These are phyloP conservation scores for Carcina quercana DNA, from an alignment of 2,888 invertebrate genomes.

Conservation along the genomic window DNA sequence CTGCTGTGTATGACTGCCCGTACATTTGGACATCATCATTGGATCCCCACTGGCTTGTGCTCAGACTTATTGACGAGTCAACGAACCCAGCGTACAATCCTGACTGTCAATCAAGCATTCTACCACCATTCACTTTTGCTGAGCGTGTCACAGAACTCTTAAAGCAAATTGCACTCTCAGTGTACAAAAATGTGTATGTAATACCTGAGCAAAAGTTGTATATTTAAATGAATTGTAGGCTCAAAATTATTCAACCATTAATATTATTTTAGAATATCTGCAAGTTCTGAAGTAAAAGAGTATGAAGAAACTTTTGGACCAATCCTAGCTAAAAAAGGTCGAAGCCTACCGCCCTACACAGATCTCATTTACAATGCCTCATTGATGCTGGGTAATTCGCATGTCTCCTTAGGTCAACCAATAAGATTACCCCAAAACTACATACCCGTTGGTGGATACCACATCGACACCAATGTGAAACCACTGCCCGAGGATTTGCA, in stretches of 20 bases:
- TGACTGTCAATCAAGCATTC: constrained; percentile 12
- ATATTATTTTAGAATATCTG: constrained; percentile 12
- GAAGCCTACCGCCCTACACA: constrained; percentile 19
- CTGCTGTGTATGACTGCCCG: constrained; percentile 11
- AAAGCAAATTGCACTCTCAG: constrained; percentile 6
- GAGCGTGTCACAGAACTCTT: constrained; percentile 16
- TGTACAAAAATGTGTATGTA: neutral
- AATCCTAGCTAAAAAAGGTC: constrained; percentile 19
- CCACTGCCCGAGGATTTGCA: constrained; percentile 42
- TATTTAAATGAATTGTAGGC: too few species aligned
- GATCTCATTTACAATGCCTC: constrained; percentile 30
- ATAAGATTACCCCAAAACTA: constrained; percentile 26
- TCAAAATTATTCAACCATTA: too few species aligned
- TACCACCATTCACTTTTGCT: constrained; percentile 18
- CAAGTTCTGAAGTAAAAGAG: constrained; percentile 4
- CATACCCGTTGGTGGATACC: constrained; percentile 27
- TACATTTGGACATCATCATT: constrained; percentile 2
- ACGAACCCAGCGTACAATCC: constrained; percentile 22
- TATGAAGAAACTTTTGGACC: constrained; percentile 15
- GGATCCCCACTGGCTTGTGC: constrained; percentile 16
- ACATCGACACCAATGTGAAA: constrained; percentile 22
- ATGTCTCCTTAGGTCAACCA: constrained; percentile 20
- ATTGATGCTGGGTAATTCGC: constrained; percentile 29
- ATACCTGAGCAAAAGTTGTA: too few species aligned
- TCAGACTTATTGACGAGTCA: constrained; percentile 20